Evolutionary conservation across 2,888 invertebrate genomes (phyloP), one percentile per base, ranked within the genome.

Genomic region (Epirrhoe alternata): DNA sequence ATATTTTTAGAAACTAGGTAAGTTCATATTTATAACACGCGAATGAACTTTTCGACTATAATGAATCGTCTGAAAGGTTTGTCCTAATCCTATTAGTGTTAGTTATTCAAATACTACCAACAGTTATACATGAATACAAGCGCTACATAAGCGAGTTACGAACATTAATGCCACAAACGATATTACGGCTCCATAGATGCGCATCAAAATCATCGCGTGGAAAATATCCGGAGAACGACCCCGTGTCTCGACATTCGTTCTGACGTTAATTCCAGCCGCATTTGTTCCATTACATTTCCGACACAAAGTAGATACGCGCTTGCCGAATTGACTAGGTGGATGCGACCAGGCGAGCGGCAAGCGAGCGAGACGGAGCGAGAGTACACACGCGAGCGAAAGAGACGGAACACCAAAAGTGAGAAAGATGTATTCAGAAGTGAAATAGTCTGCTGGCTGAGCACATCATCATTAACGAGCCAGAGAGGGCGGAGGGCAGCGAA

Each of bases 401-500:
- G 92, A 91, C 77, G 80, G 79, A 79, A 80, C 80, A 89, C 88
- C 90, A 93, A 92, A 94, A 94, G 94, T 93, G 94, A 94, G 94
- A 93, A 93, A 93, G 94, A 94, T 94, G 94, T 94, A 94, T 94
- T 94, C 94, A 95, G 94, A 95, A 95, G 95, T 95, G 95, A 95
- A 95, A 94, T 95, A 95, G 95, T 95, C 95, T 94, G 94, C 95
- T 94, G 95, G 95, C 95, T 94, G 95, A 94, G 94, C 95, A 95
- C 95, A 95, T 95, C 95, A 95, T 95, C 95, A 95, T 95, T 95
- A 95, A 95, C 95, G 95, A 95, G 95, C 94, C 94, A 94, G 94
- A 85, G 92, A 91, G 91, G 91, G 91, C 89, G 91, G 93, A 92
- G 92, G 93, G 94, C 92, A 92, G 92, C 92, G 86, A 92, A 92